Conservation (phyloP, 1,140 invertebrate genomes). For the Heliconius congener region DNA sequence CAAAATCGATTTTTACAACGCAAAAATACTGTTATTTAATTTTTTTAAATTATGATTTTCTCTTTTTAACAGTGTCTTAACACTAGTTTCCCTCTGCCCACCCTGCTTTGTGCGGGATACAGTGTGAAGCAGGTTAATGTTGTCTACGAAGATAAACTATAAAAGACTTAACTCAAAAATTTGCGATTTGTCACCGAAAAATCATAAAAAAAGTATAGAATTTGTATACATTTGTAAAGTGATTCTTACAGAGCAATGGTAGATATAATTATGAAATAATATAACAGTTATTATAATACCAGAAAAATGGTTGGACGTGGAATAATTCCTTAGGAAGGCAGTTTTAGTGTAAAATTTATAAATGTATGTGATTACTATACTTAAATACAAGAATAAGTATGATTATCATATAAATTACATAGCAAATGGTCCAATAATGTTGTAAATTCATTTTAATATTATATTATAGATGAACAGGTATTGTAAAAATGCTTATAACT, state of each 20-base stretch:
- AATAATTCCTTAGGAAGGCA: slow-evolving; percentile 6
- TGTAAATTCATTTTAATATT: slow-evolving; percentile 29
- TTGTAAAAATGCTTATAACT: not conserved
- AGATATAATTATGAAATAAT: slow-evolving; percentile 5
- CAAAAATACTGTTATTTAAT: not conserved
- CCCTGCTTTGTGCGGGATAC: too few relatives aligned
- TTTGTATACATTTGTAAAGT: not conserved
- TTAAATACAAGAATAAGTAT: slow-evolving; percentile 6
- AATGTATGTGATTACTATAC: slow-evolving; percentile 3
- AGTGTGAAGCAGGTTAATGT: too few relatives aligned
- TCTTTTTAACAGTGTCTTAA: too few relatives aligned
- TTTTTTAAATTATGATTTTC: not conserved
- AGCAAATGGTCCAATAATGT: slow-evolving; percentile 42
- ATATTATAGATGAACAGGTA: not conserved
- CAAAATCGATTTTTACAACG: not conserved
- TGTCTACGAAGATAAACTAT: too few relatives aligned
- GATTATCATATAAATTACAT: slow-evolving; percentile 26
- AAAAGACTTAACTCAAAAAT: too few relatives aligned
- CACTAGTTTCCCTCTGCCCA: too few relatives aligned
- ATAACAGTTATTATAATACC: slow-evolving; percentile 1
- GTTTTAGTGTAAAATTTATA: slow-evolving; percentile 14
- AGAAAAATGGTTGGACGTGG: slow-evolving; percentile 10
- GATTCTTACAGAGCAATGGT: not conserved
- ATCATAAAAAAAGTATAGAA: too few relatives aligned
- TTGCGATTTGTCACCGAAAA: not conserved